A percentile compares a stretch with the other conserved stretches of the same genome.
phyloP scores from a whole-genome alignment of 2,113 vertebrate genomes.

The Rhadina sibilatrix region DNA sequence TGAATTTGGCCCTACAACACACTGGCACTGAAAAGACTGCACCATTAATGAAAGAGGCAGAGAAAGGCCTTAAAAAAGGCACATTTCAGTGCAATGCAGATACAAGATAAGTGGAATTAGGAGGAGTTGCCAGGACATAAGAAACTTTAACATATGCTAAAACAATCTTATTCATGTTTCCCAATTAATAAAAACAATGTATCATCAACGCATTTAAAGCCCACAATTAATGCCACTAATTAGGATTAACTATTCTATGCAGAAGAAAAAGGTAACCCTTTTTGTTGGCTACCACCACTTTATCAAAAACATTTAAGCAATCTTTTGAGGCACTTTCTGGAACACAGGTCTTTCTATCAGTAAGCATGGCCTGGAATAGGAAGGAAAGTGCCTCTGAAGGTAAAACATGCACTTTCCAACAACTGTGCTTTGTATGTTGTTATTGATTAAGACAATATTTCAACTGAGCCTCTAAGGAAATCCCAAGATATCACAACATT shows the following conservation, averaged over 20 bases:
- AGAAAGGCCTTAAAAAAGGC: neutral
- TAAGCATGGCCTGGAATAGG: neutral
- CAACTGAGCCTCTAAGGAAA: neutral
- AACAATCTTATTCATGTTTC: neutral
- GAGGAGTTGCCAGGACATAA: neutral
- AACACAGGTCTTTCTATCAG: neutral
- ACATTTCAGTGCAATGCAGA: neutral
- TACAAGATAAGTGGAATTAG: neutral
- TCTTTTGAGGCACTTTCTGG: neutral
- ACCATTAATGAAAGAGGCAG: neutral
- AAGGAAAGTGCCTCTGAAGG: neutral
- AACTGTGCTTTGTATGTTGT: neutral
- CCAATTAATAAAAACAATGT: neutral
- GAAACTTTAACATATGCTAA: neutral
- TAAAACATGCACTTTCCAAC: neutral
- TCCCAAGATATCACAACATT: neutral
- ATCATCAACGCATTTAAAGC: neutral
- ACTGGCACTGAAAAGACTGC: neutral
- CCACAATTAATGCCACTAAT: neutral
- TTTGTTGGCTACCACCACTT: neutral
- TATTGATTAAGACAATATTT: neutral
- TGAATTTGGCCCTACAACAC: neutral
- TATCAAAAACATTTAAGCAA: neutral
- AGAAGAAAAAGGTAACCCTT: accelerated
- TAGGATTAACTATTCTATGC: neutral